Percentiles rank a stretch among this genome's conserved stretches.
These are phyloP conservation scores for Dendrolimus pini DNA, from an alignment of 2,888 invertebrate genomes.

Conservation along the genomic window DNA sequence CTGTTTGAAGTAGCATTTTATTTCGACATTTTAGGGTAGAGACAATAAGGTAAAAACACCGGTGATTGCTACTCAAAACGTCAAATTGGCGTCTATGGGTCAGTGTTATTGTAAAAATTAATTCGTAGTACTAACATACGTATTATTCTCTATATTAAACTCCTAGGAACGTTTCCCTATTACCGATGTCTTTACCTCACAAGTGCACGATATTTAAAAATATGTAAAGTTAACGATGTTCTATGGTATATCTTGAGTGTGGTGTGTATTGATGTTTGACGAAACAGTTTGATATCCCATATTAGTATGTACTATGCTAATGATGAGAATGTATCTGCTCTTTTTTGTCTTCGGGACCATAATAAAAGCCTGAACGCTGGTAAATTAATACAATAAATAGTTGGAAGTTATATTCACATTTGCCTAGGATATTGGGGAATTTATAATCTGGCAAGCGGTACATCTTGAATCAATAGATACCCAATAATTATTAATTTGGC, in stretches of 20 bases:
- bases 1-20: slow-evolving; percentile 24
- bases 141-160: too few species aligned
- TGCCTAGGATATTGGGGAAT: not conserved
- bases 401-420: slow-evolving; percentile 1
- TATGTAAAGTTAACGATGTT: slow-evolving; percentile 1
- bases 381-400: slow-evolving; percentile 4
- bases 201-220: not conserved
- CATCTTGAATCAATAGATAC: not conserved
- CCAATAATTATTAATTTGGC: not conserved
- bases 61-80: too few species aligned
- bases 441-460: not conserved
- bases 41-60: too few species aligned
- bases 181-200: not conserved
- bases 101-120: too few species aligned
- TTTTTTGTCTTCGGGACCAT: slow-evolving; percentile 24
- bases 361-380: slow-evolving; percentile 7
- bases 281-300: not conserved
- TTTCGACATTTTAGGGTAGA: slow-evolving; percentile 13
- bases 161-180: too few species aligned
- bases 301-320: slow-evolving; percentile 11
- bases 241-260: not conserved
- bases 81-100: too few species aligned
- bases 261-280: not conserved
- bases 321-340: slow-evolving; percentile 14
- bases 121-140: too few species aligned